Percentiles rank a stretch among this genome's conserved stretches.
Conservation (phyloP, 2,888 invertebrate genomes). For the Caenorhabditis sp. region DNA sequence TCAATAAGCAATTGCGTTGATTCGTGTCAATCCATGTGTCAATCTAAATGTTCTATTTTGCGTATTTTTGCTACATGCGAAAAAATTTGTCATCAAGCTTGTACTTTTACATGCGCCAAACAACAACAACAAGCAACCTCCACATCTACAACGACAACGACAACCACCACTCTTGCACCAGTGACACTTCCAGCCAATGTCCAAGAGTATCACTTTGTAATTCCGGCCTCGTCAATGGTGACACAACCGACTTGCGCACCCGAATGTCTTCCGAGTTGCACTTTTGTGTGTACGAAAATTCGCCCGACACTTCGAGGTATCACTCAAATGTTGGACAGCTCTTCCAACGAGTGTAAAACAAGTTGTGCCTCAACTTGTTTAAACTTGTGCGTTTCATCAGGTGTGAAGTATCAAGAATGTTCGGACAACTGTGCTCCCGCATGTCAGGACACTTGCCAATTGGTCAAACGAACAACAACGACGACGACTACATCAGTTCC, state of each 20-base stretch:
- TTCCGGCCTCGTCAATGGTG: conserved; percentile 29
- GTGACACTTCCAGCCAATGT: conserved; percentile 28
- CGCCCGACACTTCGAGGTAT: conserved; percentile 34
- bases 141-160: conserved; percentile 11
- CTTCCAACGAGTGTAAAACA: conserved; percentile 21
- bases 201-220: conserved; percentile 44
- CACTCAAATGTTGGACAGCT: conserved; percentile 39
- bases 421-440: conserved; percentile 44
- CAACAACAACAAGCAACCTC: conserved; percentile 16
- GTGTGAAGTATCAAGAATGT: conserved; percentile 41
- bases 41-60: conserved; percentile 24
- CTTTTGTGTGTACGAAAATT: conserved; percentile 37
- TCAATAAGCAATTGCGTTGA: conserved; percentile 32
- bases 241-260: conserved; percentile 16
- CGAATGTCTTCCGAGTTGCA: conserved; percentile 36
- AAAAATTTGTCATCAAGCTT: conserved; percentile 42
- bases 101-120: conserved; percentile 48
- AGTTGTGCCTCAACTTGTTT: conserved; percentile 26
- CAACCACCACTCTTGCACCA: conserved; percentile 13
- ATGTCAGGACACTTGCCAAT: conserved; percentile 47
- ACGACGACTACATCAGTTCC: conserved; percentile 2
- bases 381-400: conserved; percentile 36
- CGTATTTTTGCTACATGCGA: background rate
- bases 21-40: conserved; percentile 40
- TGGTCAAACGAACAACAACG: conserved; percentile 36